Evolutionary conservation across 1,140 invertebrate genomes (phyloP).

Genomic region (Drosophila bocki): DNA sequence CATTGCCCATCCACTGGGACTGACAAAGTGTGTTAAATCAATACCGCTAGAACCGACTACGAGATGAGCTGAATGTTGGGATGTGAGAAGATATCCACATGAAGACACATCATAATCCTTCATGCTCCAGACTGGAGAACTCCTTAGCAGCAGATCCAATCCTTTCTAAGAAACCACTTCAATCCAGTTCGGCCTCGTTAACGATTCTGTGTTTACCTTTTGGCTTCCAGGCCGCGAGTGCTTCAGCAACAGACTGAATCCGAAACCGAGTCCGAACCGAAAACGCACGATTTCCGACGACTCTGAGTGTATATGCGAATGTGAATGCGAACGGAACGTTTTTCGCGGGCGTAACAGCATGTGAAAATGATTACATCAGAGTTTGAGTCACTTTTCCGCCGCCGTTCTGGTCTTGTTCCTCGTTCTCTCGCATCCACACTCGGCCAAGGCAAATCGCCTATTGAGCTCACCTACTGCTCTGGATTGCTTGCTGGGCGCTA

Average conservation of each 20-base stretch:
- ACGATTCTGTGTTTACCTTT: slow-evolving; percentile 53
- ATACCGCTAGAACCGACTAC: slow-evolving; percentile 25
- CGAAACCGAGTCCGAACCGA: slow-evolving; percentile 25
- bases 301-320: slow-evolving; percentile 5
- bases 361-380: slow-evolving; percentile 80
- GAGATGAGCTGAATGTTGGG: background rate
- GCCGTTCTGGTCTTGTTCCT: background rate
- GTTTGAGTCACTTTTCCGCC: slow-evolving; percentile 74
- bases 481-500: slow-evolving; percentile 8
- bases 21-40: slow-evolving; percentile 58
- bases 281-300: slow-evolving; percentile 25
- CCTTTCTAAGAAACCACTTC: background rate
- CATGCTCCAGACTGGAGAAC: background rate
- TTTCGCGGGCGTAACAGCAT: slow-evolving; percentile 63
- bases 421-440: slow-evolving; percentile 41
- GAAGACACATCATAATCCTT: background rate
- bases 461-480: slow-evolving; percentile 65
- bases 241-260: slow-evolving; percentile 41
- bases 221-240: slow-evolving; percentile 46
- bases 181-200: background rate
- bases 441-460: slow-evolving; percentile 41
- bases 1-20: slow-evolving; percentile 11
- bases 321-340: slow-evolving; percentile 47
- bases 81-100: too few species aligned
- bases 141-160: background rate